Conservation (phyloP, 2,888 invertebrate species). For the Megastigmus dorsalis region DNA sequence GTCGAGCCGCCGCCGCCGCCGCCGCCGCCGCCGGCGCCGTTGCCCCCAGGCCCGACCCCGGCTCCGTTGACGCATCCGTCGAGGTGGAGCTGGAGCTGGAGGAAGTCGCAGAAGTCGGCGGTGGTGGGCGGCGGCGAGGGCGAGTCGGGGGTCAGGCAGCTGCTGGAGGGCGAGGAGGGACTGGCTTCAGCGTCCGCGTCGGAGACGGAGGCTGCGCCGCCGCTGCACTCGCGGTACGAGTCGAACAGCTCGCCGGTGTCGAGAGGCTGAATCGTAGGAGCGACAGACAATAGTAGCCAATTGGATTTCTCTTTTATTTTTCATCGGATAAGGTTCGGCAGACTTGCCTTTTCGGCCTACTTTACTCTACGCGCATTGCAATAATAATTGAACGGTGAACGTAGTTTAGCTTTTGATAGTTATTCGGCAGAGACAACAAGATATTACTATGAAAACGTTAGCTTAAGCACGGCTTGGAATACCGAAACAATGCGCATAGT, state of each 20-base stretch:
- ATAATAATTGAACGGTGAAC: no score
- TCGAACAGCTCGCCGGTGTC: slow-evolving; percentile 72
- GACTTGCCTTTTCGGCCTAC: no score
- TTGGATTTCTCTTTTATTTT: background rate
- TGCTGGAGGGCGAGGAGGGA: slow-evolving; percentile 73
- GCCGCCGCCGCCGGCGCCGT: slow-evolving; percentile 57
- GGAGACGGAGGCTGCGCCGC: slow-evolving; percentile 72
- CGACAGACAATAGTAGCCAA: background rate
- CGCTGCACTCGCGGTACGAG: slow-evolving; percentile 72
- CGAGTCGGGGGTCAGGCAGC: slow-evolving; percentile 82
- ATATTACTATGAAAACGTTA: no score
- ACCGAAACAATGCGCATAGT: no score
- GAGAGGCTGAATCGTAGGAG: slow-evolving; percentile 63
- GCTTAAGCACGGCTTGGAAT: no score
- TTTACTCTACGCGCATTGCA: background rate
- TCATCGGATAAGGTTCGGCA: no score
- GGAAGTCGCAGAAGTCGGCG: slow-evolving; percentile 95
- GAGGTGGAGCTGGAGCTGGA: slow-evolving; percentile 78
- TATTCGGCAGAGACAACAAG: no score
- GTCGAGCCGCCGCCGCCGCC: slow-evolving; percentile 59
- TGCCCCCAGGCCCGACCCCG: slow-evolving; percentile 53
- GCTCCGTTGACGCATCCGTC: slow-evolving; percentile 66
- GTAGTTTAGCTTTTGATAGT: no score
- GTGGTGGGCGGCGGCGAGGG: slow-evolving; percentile 90
- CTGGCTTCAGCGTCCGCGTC: slow-evolving; percentile 72